A percentile compares a stretch with the other conserved stretches of the same genome.
Conservation (phyloP, 2,888 invertebrate species). For the Adineta ricciae region DNA sequence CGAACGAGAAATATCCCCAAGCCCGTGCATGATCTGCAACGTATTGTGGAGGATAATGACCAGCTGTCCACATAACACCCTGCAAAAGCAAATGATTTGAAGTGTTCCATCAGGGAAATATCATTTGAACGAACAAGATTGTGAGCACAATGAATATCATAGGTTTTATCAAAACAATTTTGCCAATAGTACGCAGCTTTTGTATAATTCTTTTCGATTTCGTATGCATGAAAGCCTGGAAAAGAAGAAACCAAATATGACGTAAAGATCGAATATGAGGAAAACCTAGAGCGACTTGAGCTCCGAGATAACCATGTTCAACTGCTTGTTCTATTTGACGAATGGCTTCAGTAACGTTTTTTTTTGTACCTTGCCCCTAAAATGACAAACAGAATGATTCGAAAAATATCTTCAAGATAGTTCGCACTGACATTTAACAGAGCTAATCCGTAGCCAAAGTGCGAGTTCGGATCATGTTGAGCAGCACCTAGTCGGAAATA, state of each 20-base stretch:
- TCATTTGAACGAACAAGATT: not conserved
- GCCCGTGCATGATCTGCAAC: slow-evolving; percentile 40
- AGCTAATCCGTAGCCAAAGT: slow-evolving; percentile 46
- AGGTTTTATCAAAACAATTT: not conserved
- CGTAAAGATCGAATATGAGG: no score
- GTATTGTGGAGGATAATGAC: slow-evolving; percentile 2
- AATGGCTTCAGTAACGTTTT: slow-evolving; percentile 40
- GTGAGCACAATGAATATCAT: slow-evolving; percentile 1
- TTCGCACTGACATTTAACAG: slow-evolving; percentile 40
- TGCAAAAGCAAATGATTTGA: not conserved
- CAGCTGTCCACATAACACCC: slow-evolving; percentile 17
- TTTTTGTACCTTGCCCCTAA: slow-evolving; percentile 44
- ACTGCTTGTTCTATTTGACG: slow-evolving; percentile 41
- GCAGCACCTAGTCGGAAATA: slow-evolving; percentile 44
- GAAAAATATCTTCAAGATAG: not conserved
- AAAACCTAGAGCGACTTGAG: not conserved
- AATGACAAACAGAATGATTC: not conserved
- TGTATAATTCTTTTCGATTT: slow-evolving; percentile 39
- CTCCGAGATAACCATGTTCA: not conserved
- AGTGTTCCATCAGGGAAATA: not conserved
- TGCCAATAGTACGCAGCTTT: slow-evolving; percentile 38
- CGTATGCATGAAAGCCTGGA: slow-evolving; percentile 41
- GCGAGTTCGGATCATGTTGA: slow-evolving; percentile 40
- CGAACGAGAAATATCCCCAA: slow-evolving; percentile 39
- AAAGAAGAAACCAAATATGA: no score